Percentiles rank a stretch among this genome's conserved stretches.
Conservation (phyloP, 2,888 invertebrate species). For the Orgyia antiqua region DNA sequence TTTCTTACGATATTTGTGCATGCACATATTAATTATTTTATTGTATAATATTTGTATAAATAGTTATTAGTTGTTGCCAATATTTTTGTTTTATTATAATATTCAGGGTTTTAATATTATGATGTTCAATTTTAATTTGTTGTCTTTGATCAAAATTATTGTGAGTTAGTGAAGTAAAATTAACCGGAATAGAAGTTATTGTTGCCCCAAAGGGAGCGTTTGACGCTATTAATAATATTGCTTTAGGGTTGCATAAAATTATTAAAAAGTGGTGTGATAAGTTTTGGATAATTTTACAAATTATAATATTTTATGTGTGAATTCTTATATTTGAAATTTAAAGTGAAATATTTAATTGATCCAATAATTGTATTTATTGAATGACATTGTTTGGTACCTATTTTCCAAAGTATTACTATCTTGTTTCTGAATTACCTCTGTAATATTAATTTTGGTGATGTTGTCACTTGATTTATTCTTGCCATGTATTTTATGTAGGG, state of each 20-base stretch:
- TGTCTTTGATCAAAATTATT: conserved; percentile 77
- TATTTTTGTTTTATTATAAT: conserved; percentile 69
- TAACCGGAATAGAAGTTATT: conserved; percentile 72
- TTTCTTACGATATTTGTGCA: conserved; percentile 77
- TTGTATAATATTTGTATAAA: conserved; percentile 71
- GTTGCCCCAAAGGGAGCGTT: conserved; percentile 77
- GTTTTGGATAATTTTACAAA: conserved; percentile 79
- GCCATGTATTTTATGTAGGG: conserved; percentile 73
- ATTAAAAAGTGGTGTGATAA: conserved; percentile 76
- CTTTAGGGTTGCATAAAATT: conserved; percentile 76
- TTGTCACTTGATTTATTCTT: conserved; percentile 71
- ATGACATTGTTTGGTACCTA: conserved; percentile 34
- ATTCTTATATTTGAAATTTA: conserved; percentile 67
- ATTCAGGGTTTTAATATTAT: conserved; percentile 76
- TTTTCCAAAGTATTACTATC: neutral
- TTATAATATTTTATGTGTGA: conserved; percentile 77
- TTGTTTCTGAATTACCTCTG: conserved; percentile 4
- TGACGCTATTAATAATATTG: conserved; percentile 75
- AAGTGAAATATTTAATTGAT: conserved; percentile 51
- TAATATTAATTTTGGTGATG: conserved; percentile 54
- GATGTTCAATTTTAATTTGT: conserved; percentile 74
- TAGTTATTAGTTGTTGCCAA: conserved; percentile 77
- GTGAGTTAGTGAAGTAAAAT: conserved; percentile 74
- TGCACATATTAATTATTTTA: conserved; percentile 77
- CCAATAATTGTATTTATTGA: conserved; percentile 33